Base-by-base conservation (phyloP, 2,797 vertebrate genomes). In the Danio tinwini region DNA sequence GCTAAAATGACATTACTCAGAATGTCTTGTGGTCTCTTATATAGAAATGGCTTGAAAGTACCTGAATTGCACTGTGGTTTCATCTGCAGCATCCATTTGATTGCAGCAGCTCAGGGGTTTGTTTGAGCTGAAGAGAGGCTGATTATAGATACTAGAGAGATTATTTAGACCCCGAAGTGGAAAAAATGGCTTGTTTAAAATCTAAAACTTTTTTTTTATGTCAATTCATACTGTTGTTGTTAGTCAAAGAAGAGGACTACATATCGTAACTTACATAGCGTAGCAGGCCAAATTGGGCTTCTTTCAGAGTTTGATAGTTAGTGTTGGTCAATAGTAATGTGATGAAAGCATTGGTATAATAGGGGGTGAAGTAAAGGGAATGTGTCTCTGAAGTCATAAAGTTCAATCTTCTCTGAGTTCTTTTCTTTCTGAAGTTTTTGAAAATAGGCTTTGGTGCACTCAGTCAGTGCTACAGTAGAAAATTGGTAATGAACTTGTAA, bases 121-220 rank as follows among this genome's bases (percentile, higher is more conserved):
- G 76, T 62, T 71, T 49, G 3, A 67, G 29, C 8, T 77, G 63
- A 77, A 67, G 68, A 76, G 73, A 55, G 55, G 56, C 63, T 73
- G 76, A 53, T 84, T 62, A n/a, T 70, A 78, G 37, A 80, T 69
- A 40, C 45, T 58, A 74, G 53, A 74, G 56, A 68, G 58, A 72
- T 29, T 62, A 44, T 44, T 67, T 19, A 71, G 40, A 19, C 19
- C 9, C 50, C 14, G 19, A 73, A 83, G 70, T 17, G 45, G 49
- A 19, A 72, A 70, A 56, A 19, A 37, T 21, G 7, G 29, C n/a
- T 76, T 29, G 44, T 82, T 50, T 77, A 44, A 61, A 56, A 67
- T 37, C 45, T 45, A 19, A 81, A 70, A 49, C 5, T 19, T 40
- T 45, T 5, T 17, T 39, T 45, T 5, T 37, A 39, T 0, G 5